A percentile compares a stretch with the other conserved stretches of the same genome.
These are phyloP conservation scores for Rhabdornis inornatus DNA, from an alignment of 2,113 vertebrate species.

Conservation along the genomic window DNA sequence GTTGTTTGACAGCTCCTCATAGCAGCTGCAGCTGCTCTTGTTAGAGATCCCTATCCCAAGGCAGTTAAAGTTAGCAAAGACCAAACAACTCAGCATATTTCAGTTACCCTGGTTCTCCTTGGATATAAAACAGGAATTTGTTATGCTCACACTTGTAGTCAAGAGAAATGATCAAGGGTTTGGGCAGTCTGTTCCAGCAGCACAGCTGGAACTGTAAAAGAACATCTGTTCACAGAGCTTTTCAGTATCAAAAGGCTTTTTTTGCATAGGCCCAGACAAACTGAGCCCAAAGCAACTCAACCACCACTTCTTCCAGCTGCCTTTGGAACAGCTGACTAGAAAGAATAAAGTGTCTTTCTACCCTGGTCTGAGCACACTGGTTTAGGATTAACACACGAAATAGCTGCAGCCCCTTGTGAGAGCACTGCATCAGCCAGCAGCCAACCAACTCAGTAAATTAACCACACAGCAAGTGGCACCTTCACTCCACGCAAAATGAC, in stretches of 20 bases:
- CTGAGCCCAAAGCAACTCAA: background rate
- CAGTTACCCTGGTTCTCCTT: background rate
- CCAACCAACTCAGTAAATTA: slow-evolving; percentile 37
- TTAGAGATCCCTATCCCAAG: background rate
- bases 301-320: background rate
- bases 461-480: slow-evolving; percentile 53
- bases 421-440: background rate
- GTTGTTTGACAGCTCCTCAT: background rate
- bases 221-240: background rate
- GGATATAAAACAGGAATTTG: background rate
- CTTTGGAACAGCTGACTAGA: background rate
- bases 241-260: background rate
- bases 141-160: background rate
- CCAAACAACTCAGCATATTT: background rate
- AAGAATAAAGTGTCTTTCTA: background rate
- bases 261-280: background rate
- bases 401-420: background rate
- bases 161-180: background rate
- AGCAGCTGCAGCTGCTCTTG: slow-evolving; percentile 36
- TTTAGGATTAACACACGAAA: background rate
- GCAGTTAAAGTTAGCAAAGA: slow-evolving; percentile 52
- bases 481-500: slow-evolving; percentile 52
- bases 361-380: background rate
- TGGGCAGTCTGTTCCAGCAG: background rate
- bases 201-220: background rate